Percentiles rank a stretch among this genome's conserved stretches.
Conservation (phyloP, 2,888 invertebrate genomes). For the Embidobia sp. region DNA sequence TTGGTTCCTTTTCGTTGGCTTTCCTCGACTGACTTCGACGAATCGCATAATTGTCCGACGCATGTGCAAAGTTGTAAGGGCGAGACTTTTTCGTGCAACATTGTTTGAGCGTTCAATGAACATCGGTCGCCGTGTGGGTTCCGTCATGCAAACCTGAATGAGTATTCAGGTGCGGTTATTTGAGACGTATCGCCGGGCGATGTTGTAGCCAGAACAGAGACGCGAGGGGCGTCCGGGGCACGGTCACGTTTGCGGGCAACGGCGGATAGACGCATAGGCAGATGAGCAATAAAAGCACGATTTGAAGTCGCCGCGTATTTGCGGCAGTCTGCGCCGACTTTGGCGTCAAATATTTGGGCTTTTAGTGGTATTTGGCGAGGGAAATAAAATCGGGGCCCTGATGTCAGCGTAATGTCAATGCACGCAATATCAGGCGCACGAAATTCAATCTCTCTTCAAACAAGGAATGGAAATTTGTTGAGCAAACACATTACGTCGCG, state of each 20-base stretch:
- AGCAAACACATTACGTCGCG: slow-evolving; percentile 45
- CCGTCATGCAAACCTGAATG: slow-evolving; percentile 63
- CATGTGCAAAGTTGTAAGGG: slow-evolving; percentile 43
- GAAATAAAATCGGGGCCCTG: slow-evolving; percentile 44
- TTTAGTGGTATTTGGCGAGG: slow-evolving; percentile 74
- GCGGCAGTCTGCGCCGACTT: slow-evolving; percentile 69
- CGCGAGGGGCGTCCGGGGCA: slow-evolving; percentile 35
- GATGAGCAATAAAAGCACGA: slow-evolving; percentile 63
- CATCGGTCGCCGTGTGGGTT: slow-evolving; percentile 55
- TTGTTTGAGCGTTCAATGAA: slow-evolving; percentile 62
- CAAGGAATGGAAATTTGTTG: slow-evolving; percentile 51
- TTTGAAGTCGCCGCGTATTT: slow-evolving; percentile 71
- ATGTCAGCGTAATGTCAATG: slow-evolving; percentile 49
- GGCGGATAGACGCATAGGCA: slow-evolving; percentile 44
- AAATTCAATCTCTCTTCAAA: slow-evolving; percentile 54
- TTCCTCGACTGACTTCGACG: slow-evolving; percentile 23
- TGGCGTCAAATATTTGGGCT: slow-evolving; percentile 79
- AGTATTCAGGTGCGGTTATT: slow-evolving; percentile 68
- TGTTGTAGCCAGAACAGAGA: slow-evolving; percentile 28
- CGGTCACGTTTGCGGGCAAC: slow-evolving; percentile 66
- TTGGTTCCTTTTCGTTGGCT: slow-evolving; percentile 6
- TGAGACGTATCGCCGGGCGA: slow-evolving; percentile 61
- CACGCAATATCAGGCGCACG: slow-evolving; percentile 32
- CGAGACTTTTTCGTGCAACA: slow-evolving; percentile 47
- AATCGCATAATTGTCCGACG: slow-evolving; percentile 40